phyloP scores from a whole-genome alignment of 2,113 vertebrate genomes.

The Scatophagus argus region DNA sequence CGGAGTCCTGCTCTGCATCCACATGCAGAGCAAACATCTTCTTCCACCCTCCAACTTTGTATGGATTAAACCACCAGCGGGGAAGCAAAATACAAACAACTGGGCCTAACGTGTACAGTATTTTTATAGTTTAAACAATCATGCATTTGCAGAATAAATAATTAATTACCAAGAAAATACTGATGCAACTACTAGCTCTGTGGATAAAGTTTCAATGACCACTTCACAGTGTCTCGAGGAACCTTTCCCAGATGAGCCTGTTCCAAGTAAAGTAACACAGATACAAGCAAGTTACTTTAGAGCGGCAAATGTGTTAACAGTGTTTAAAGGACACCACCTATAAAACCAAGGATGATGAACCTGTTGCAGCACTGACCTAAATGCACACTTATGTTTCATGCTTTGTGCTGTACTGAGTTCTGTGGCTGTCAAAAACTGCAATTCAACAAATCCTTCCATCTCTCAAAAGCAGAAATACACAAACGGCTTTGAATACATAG shows the following conservation, averaged over 20 bases:
- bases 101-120: neutral
- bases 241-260: neutral
- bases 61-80: neutral
- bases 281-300: too few species aligned
- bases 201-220: neutral
- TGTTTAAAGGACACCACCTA: neutral
- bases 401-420: conserved; percentile 9
- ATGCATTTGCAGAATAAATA: neutral
- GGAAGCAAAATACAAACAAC: conserved; percentile 15
- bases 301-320: neutral
- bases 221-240: neutral
- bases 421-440: neutral
- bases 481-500: conserved; percentile 6
- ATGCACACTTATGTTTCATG: conserved; percentile 51
- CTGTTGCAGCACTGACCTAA: neutral
- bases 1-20: too few species aligned
- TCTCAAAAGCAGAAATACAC: conserved; percentile 4
- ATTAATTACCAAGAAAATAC: neutral
- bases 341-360: neutral
- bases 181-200: neutral
- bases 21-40: neutral
- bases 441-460: conserved; percentile 16
- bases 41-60: neutral
- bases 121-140: neutral
- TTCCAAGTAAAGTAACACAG: neutral